Evolutionary conservation across 2,797 vertebrate genomes (phyloP), one percentile per base, ranked within the genome.

Genomic region (Eulemur mongoz): DNA sequence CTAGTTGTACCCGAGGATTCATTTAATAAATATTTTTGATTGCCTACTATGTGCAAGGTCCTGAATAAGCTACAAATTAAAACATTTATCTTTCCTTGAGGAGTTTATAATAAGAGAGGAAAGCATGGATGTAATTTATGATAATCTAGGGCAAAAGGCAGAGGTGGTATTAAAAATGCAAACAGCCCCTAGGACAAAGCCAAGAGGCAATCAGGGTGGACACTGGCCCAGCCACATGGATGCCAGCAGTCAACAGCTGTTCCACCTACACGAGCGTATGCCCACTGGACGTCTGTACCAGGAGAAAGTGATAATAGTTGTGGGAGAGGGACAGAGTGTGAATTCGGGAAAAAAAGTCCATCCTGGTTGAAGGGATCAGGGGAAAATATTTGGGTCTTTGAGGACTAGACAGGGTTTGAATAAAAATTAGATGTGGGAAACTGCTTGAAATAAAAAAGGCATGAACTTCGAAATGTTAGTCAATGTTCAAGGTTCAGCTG

Each of bases 1-100:
- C 61, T 50, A 63, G 9, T 90, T 75, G 94, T 59, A 95, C 15
- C n/a, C 85, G 30, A 88, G 38, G 48, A 83, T 92, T 95, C 50
- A 79, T 50, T 92, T 87, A 43, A 89, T 65, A 84, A 59, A n/a
- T 65, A 91, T 79, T 85, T 94, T 95, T 90, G 27, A 92, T 50
- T 83, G 40, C 43, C 92, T 91, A 50, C 75, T 87, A 17, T 59
- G 32, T 86, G 70, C n/a, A 82, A 93, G 45, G 27, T 12, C 81
- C 27, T 30, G 43, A 87, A 93, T 69, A 40, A 94, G 22, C 25
- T 88, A 84, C n/a, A 79, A 87, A 59, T n/a, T 32, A n/a, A 91
- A 78, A 52, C 40, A 92, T 75, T 78, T 50, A 30, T 78, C 18
- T 82, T 95, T 89, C 30, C 52, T 89, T 2, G 65, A 73, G 23